phyloP scores from a whole-genome alignment of 2,888 invertebrate species.

The Neoscelio sp. region DNA sequence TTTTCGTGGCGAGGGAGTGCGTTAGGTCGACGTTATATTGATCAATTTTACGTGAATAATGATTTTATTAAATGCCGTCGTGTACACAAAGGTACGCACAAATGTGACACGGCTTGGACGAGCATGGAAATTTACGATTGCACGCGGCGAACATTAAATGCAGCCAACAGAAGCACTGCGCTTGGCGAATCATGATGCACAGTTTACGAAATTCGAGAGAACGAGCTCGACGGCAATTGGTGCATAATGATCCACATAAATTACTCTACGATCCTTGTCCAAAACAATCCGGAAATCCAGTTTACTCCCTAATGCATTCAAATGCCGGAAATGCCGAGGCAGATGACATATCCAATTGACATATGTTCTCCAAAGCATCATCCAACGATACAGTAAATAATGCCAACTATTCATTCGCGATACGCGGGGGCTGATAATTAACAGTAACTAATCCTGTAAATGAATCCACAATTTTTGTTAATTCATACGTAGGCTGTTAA shows the following conservation, averaged over 20 bases:
- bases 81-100: constrained; percentile 44
- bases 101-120: constrained; percentile 62
- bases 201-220: constrained; percentile 54
- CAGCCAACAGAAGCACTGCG: constrained; percentile 55
- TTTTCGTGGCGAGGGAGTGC: too few species aligned
- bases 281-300: constrained; percentile 52
- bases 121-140: constrained; percentile 68
- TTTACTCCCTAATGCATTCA: constrained; percentile 51
- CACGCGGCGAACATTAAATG: constrained; percentile 59
- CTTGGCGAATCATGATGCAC: constrained; percentile 47
- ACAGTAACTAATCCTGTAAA: neutral
- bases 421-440: constrained; percentile 4
- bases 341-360: constrained; percentile 46
- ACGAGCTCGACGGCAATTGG: constrained; percentile 68
- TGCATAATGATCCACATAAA: constrained; percentile 72
- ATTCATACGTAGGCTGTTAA: too few species aligned
- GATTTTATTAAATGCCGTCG: constrained; percentile 53
- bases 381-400: constrained; percentile 18
- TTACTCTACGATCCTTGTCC: constrained; percentile 68
- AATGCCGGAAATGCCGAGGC: constrained; percentile 26
- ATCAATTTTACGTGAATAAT: constrained; percentile 55
- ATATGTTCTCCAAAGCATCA: constrained; percentile 18
- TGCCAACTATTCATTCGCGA: neutral
- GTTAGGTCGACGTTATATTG: constrained; percentile 11
- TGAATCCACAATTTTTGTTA: too few species aligned